Evolutionary conservation across 2,113 vertebrate species (phyloP).

Genomic region (Cephalophus harveyi): DNA sequence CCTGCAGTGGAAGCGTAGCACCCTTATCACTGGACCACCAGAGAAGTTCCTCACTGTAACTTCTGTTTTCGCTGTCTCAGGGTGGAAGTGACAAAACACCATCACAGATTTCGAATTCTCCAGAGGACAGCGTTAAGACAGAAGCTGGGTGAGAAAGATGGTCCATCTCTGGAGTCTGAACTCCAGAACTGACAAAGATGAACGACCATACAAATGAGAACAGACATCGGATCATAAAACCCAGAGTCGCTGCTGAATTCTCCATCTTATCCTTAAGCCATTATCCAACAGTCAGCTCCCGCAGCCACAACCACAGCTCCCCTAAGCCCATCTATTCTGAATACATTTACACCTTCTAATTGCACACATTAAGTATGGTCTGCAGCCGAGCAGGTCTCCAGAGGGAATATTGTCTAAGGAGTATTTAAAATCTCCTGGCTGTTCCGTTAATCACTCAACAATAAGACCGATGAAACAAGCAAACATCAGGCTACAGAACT

Average conservation of each 20-base stretch:
- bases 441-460: conserved; percentile 70
- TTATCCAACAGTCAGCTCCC: conserved; percentile 35
- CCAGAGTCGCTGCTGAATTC: conserved; percentile 16
- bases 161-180: not conserved
- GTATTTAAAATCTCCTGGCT: conserved; percentile 27
- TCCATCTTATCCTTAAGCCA: conserved; percentile 10
- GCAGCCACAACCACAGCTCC: not conserved
- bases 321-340: conserved; percentile 6
- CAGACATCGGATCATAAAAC: not conserved
- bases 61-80: not conserved
- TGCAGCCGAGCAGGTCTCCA: not conserved
- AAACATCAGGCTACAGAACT: conserved; percentile 54
- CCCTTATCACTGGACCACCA: not conserved
- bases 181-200: not conserved
- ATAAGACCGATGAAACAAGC: conserved; percentile 60
- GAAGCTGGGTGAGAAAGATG: fast-evolving
- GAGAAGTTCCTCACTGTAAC: not conserved
- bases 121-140: not conserved
- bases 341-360: conserved; percentile 53
- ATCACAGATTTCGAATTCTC: not conserved
- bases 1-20: not conserved
- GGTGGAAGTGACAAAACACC: not conserved
- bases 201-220: not conserved
- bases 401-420: conserved; percentile 16
- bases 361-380: conserved; percentile 9